phyloP scores from a whole-genome alignment of 2,797 vertebrate genomes.

The Aratinga solstitialis region DNA sequence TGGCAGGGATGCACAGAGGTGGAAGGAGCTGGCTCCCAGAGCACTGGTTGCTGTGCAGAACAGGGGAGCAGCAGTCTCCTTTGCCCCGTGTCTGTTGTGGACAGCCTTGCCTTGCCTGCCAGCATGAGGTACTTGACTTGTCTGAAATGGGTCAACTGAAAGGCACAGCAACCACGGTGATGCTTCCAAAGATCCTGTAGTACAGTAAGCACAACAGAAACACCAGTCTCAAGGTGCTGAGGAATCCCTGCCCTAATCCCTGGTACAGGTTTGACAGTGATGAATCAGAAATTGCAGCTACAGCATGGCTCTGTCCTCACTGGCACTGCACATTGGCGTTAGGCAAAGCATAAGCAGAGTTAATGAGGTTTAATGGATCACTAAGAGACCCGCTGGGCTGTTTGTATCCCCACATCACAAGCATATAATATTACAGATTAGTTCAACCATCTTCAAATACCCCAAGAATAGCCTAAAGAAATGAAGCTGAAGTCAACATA shows the following conservation, averaged over 20 bases:
- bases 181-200: neutral
- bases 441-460: neutral
- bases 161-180: neutral
- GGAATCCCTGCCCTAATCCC: neutral
- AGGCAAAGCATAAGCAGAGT: neutral
- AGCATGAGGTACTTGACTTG: rapidly evolving
- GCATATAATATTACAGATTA: neutral
- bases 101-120: neutral
- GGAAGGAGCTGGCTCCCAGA: neutral
- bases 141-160: neutral
- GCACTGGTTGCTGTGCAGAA: neutral
- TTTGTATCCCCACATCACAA: neutral
- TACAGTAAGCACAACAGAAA: neutral
- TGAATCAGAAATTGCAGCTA: neutral
- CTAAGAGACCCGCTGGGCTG: neutral
- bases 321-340: too few relatives aligned
- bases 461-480: neutral
- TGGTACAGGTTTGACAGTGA: neutral
- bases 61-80: neutral
- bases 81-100: rapidly evolving
- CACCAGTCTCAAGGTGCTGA: neutral
- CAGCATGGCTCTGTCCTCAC: neutral
- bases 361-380: neutral
- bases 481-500: neutral
- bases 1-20: neutral